Conservation (phyloP, 30 jellyfish, hydroid and myxozoan species). For the Chironex yamaguchii region DNA sequence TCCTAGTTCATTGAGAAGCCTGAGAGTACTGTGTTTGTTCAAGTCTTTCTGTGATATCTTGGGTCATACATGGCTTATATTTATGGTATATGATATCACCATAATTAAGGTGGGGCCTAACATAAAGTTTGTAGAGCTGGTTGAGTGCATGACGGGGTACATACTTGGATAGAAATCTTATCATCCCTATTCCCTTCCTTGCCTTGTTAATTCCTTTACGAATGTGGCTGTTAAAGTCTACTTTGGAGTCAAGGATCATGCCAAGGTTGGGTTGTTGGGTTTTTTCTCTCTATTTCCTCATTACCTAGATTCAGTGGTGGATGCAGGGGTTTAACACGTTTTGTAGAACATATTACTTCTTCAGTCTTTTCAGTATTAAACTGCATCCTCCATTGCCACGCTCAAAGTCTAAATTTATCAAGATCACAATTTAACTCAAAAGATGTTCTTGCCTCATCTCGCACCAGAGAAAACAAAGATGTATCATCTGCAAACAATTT, state of each 20-base stretch:
- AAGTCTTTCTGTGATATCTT: conserved; percentile 3
- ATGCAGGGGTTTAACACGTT: conserved; percentile 3
- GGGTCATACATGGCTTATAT: conserved; percentile 12
- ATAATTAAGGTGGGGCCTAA: neutral
- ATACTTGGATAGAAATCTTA: conserved; percentile 9
- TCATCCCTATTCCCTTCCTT: conserved; percentile 2
- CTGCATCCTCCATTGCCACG: conserved; percentile 7
- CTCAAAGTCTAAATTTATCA: conserved; percentile 9
- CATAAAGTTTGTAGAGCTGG: conserved; percentile 9
- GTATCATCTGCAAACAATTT: conserved; percentile 44
- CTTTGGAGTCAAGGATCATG: conserved; percentile 2
- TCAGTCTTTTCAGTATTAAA: neutral
- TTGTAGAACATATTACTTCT: conserved; percentile 4
- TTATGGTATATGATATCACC: conserved; percentile 11
- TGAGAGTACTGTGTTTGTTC: conserved; percentile 4
- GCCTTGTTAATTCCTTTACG: neutral
- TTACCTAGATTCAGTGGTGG: conserved; percentile 7
- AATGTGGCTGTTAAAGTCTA: conserved; percentile 8
- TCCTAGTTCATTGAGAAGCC: conserved; percentile 17
- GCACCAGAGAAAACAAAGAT: neutral
- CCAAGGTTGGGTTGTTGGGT: conserved; percentile 8
- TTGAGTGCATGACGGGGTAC: neutral
- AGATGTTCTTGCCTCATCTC: neutral
- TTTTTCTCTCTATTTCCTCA: conserved; percentile 2
- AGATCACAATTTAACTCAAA: neutral